These are phyloP conservation scores for Rhodeus uyekii DNA, from an alignment of 2,797 vertebrate genomes.

Conservation along the genomic window DNA sequence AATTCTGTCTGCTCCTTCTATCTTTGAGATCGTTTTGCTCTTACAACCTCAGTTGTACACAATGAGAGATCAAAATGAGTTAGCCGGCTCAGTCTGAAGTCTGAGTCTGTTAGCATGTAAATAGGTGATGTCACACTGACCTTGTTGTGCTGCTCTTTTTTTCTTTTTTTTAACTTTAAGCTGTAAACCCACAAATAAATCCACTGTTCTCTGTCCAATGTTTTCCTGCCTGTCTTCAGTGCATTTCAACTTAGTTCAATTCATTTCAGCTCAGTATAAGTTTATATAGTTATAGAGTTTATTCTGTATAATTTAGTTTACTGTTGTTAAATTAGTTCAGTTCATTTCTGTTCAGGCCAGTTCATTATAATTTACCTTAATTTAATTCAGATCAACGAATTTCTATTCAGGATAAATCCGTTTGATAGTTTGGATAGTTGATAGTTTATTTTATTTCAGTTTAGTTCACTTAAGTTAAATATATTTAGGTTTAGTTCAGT, in stretches of 20 bases:
- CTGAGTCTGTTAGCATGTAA: neutral
- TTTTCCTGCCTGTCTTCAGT: neutral
- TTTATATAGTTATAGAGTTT: too few species aligned
- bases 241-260: neutral
- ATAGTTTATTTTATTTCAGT: neutral
- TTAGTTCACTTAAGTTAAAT: neutral
- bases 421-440: neutral
- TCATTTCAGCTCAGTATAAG: too few species aligned
- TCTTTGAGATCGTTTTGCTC: slow-evolving; percentile 16
- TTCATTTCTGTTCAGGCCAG: neutral
- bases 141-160: neutral
- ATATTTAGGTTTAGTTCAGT: neutral
- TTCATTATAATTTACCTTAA: neutral
- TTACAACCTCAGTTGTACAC: slow-evolving; percentile 6
- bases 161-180: neutral
- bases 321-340: too few species aligned
- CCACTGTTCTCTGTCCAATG: neutral
- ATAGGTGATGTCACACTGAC: neutral
- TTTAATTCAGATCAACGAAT: neutral
- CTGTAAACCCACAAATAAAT: too few species aligned
- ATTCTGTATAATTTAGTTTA: too few species aligned
- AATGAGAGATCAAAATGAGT: slow-evolving; percentile 15
- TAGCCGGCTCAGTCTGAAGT: neutral
- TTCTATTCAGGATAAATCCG: neutral
- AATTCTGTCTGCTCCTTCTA: slow-evolving; percentile 39